A percentile compares a stretch with the other conserved stretches of the same genome.
Evolutionary conservation across 1,140 invertebrate genomes (phyloP).

Genomic region (Zaprionus ornatus): DNA sequence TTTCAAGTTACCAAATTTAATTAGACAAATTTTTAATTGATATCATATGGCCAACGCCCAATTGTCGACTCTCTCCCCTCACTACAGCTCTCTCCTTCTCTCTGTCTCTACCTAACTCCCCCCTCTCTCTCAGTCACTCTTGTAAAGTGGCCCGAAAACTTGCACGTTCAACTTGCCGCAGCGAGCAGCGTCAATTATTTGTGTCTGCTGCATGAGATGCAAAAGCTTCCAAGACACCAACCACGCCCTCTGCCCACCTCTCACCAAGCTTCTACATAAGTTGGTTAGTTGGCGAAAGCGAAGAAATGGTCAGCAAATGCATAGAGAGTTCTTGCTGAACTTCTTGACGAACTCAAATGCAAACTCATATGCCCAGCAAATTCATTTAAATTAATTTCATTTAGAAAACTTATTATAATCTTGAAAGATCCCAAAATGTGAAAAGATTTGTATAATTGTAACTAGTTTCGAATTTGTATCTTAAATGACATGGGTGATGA

Average conservation of each 20-base stretch:
- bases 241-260: neutral
- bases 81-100: neutral
- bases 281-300: constrained; percentile 13
- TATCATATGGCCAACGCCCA: constrained; percentile 75
- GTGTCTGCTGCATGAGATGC: constrained; percentile 25
- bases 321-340: neutral
- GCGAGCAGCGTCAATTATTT: constrained; percentile 60
- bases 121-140: neutral
- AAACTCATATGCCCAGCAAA: neutral
- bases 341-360: neutral
- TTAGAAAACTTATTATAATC: neutral
- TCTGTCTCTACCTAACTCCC: neutral
- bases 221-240: constrained; percentile 9
- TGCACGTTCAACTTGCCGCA: constrained; percentile 65
- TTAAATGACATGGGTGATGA: no score
- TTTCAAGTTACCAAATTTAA: constrained; percentile 80
- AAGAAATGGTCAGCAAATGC: neutral
- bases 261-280: constrained; percentile 2
- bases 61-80: constrained; percentile 39
- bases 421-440: neutral
- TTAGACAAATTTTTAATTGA: constrained; percentile 83
- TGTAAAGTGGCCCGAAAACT: constrained; percentile 59
- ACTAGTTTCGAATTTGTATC: neutral
- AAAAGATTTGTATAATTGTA: neutral
- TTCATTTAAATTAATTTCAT: neutral